Evolutionary conservation across 2,113 vertebrate species (phyloP).

Genomic region (Recurvirostra avosetta): DNA sequence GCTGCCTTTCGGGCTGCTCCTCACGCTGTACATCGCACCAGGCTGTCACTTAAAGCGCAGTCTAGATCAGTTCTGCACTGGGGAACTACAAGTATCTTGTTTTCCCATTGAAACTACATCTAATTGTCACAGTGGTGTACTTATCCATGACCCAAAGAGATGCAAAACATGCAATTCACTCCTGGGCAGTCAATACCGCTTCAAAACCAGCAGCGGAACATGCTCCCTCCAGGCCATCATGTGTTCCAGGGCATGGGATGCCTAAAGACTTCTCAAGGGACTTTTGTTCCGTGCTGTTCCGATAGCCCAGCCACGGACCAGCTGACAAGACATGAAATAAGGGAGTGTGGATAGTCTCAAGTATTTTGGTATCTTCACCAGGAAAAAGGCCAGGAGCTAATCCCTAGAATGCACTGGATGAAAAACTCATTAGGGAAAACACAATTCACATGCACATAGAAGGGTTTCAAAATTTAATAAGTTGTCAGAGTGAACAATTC

Average conservation of each 20-base stretch:
- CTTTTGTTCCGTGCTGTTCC: not conserved
- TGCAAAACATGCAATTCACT: too few species aligned
- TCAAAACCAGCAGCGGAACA: rapidly evolving
- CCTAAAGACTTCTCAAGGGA: not conserved
- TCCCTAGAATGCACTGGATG: not conserved
- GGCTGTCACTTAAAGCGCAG: not conserved
- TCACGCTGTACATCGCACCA: rapidly evolving
- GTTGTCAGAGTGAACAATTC: not conserved
- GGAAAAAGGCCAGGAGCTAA: not conserved
- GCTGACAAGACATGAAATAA: not conserved
- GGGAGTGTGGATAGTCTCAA: too few species aligned
- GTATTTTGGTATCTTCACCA: not conserved
- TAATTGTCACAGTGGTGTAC: not conserved
- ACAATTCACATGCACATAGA: not conserved
- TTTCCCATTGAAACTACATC: not conserved
- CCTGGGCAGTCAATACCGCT: not conserved
- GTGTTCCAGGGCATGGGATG: rapidly evolving
- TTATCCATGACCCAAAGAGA: not conserved
- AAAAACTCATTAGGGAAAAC: not conserved
- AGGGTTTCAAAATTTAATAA: slow-evolving; percentile 14
- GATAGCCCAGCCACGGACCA: not conserved
- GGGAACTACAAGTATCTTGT: not conserved
- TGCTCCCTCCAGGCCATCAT: not conserved
- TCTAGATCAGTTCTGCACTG: not conserved
- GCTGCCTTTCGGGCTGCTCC: not conserved